A percentile compares a stretch with the other conserved stretches of the same genome.
Evolutionary conservation across 2,113 vertebrate species (phyloP).

Genomic region (Micronycteris hirsuta): DNA sequence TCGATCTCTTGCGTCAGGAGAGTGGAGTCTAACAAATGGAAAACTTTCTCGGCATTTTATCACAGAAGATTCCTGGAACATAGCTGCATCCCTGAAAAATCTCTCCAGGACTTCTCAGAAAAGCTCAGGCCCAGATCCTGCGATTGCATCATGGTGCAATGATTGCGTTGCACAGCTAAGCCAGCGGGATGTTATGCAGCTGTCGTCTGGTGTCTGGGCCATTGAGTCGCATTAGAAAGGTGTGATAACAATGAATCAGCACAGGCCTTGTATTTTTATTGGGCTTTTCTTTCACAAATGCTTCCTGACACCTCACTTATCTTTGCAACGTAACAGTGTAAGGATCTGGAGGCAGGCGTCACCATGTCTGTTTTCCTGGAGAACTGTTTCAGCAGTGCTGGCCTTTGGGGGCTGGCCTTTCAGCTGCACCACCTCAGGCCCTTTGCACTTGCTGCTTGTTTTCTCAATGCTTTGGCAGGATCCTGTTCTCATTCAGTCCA

Average conservation of each 20-base stretch:
- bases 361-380: not conserved
- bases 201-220: not conserved
- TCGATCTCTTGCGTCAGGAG: not conserved
- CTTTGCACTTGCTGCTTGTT: not conserved
- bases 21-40: not conserved
- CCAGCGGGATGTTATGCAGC: not conserved
- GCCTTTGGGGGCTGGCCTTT: not conserved
- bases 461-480: not conserved
- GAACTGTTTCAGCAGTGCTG: not conserved
- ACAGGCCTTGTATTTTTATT: not conserved
- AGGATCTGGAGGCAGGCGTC: not conserved
- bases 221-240: not conserved
- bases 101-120: conserved; percentile 16
- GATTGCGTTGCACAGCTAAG: not conserved
- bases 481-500: not conserved
- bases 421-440: not conserved
- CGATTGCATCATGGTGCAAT: not conserved
- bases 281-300: not conserved
- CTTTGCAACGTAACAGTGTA: not conserved
- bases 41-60: conserved; percentile 12
- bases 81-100: not conserved
- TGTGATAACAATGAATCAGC: not conserved
- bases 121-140: not conserved
- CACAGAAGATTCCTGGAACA: conserved; percentile 4
- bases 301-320: not conserved